These are phyloP conservation scores for Oreochromis spilurus DNA, from an alignment of 2,113 vertebrate genomes.

Conservation along the genomic window DNA sequence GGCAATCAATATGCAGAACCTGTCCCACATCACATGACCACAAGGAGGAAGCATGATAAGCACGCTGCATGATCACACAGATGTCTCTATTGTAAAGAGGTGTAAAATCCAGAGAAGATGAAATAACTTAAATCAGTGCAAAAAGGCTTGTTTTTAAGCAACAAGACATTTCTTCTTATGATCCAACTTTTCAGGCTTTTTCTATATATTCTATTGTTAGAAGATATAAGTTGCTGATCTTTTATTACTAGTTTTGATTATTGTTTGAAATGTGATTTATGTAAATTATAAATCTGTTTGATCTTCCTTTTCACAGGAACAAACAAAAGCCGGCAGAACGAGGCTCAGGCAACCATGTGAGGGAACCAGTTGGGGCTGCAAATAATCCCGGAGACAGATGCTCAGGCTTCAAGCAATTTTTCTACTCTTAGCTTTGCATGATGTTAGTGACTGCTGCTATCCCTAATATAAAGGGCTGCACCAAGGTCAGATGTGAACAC, in stretches of 20 bases:
- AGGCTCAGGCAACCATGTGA: background rate
- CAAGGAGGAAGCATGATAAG: background rate
- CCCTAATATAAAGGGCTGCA: background rate
- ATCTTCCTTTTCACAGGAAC: background rate
- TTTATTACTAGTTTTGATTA: background rate
- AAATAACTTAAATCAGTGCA: background rate
- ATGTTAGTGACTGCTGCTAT: background rate
- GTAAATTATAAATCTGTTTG: background rate
- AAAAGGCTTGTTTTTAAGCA: rapidly evolving
- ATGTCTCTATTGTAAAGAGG: background rate
- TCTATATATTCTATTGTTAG: background rate
- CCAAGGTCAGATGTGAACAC: background rate
- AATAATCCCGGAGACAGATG: background rate
- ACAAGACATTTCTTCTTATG: background rate
- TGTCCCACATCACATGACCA: background rate
- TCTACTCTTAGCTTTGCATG: background rate
- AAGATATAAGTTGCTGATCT: background rate
- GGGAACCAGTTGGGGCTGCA: background rate
- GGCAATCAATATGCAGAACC: background rate
- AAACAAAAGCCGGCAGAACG: background rate
- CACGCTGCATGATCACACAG: background rate
- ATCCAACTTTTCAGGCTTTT: background rate
- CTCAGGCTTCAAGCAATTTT: background rate
- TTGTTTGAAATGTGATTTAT: background rate
- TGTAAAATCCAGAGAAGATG: background rate